Conservation (phyloP, 1,140 invertebrate species). For the silkworm (Bombyx mori) region DNA sequence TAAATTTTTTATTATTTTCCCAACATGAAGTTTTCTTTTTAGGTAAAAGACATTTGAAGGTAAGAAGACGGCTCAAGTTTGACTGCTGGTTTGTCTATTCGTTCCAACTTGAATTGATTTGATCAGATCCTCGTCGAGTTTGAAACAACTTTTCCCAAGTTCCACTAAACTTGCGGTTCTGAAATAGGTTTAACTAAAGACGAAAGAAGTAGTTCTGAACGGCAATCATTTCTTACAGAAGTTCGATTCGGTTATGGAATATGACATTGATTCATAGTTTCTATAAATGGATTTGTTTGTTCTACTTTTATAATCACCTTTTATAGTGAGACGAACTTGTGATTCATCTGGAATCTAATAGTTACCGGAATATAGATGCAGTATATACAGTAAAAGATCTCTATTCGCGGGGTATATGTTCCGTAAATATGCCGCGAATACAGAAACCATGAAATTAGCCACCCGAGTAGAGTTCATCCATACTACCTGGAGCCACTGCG, state of each 20-base stretch:
- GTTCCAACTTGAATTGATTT: slow-evolving; percentile 53
- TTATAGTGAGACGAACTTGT: too few relatives aligned
- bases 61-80: slow-evolving; percentile 34
- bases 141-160: slow-evolving; percentile 36
- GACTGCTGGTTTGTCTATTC: slow-evolving; percentile 36
- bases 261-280: slow-evolving; percentile 47
- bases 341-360: too few relatives aligned
- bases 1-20: too few relatives aligned
- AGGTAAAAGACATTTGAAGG: slow-evolving; percentile 24
- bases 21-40: not conserved
- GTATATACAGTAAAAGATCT: too few relatives aligned
- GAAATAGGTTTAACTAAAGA: slow-evolving; percentile 50
- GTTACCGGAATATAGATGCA: too few relatives aligned
- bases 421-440: too few relatives aligned
- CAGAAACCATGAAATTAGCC: too few relatives aligned
- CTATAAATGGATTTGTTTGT: not conserved
- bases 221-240: slow-evolving; percentile 45
- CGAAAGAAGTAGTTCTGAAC: slow-evolving; percentile 43
- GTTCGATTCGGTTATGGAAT: slow-evolving; percentile 35
- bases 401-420: too few relatives aligned
- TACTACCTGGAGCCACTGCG: too few relatives aligned
- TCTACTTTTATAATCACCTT: too few relatives aligned
- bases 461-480: too few relatives aligned
- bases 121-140: slow-evolving; percentile 42
- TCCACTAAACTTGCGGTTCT: slow-evolving; percentile 38